Percentiles rank a stretch among this genome's conserved stretches.
phyloP scores from a whole-genome alignment of 1,140 invertebrate species.

The Epicauta chinensis region DNA sequence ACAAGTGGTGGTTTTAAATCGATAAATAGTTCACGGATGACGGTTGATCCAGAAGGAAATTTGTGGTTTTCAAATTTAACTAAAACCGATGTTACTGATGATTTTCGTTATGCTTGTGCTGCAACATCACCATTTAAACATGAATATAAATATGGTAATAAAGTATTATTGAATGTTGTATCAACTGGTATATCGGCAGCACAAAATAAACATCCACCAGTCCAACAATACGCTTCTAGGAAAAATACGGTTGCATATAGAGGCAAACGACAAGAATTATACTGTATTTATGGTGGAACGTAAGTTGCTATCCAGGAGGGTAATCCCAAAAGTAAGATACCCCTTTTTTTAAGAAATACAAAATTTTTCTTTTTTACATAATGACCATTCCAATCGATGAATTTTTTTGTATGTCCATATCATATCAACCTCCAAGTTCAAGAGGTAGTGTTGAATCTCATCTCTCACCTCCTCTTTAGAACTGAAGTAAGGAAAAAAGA shows the following conservation, averaged over 20 bases:
- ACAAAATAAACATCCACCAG: conserved; percentile 70
- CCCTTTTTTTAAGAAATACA: no score
- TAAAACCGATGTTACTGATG: conserved; percentile 68
- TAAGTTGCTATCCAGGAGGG: no score
- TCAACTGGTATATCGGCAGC: conserved; percentile 66
- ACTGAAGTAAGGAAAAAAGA: no score
- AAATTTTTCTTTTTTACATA: no score
- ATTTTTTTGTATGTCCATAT: no score
- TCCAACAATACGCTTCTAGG: conserved; percentile 74
- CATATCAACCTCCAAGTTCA: no score
- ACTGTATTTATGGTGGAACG: conserved; percentile 88
- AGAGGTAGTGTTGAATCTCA: no score
- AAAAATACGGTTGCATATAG: conserved; percentile 78
- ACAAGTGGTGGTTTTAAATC: conserved; percentile 71
- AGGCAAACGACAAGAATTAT: conserved; percentile 75
- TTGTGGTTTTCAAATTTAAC: conserved; percentile 94
- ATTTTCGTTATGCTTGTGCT: conserved; percentile 83
- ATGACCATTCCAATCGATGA: no score
- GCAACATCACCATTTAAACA: conserved; percentile 81
- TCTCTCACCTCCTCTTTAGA: no score
- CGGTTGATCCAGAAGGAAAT: conserved; percentile 87
- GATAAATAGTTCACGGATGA: conserved; percentile 90
- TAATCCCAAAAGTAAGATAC: no score
- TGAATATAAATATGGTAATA: conserved; percentile 87
- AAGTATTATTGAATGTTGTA: conserved; percentile 70